Conservation (phyloP, 2,797 vertebrate genomes). For the Centroberyx gerrardi region DNA sequence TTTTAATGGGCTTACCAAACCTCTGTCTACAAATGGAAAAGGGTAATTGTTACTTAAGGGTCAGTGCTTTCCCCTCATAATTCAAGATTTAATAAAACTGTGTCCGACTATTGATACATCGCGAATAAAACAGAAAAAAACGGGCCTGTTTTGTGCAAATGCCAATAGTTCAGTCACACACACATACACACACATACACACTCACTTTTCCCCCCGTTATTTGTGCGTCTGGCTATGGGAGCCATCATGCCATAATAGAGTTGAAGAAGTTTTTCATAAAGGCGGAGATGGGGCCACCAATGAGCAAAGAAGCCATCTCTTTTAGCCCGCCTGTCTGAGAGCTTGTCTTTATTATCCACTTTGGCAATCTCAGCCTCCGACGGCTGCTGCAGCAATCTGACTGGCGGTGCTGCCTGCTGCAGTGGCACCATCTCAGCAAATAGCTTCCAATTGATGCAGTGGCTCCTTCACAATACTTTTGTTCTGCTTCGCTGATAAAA, state of each 20-base stretch:
- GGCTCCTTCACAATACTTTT: conserved; percentile 28
- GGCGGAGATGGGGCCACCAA: conserved; percentile 17
- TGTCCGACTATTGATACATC: conserved; percentile 14
- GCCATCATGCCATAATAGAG: conserved; percentile 35
- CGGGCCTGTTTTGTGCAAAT: not conserved
- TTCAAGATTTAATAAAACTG: too few relatives aligned
- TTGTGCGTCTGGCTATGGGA: conserved; percentile 18
- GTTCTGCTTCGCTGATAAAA: conserved; percentile 41
- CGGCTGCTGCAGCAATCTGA: conserved; percentile 30
- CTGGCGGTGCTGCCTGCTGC: conserved; percentile 38
- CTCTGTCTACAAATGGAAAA: not conserved
- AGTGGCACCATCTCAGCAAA: conserved; percentile 20
- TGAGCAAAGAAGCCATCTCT: conserved; percentile 33
- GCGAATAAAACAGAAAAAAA: conserved; percentile 3
- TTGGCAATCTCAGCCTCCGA: conserved; percentile 37
- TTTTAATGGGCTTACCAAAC: not conserved
- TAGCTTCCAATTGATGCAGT: conserved; percentile 36
- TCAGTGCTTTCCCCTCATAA: not conserved
- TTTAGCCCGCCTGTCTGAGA: conserved; percentile 43
- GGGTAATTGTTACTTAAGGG: not conserved
- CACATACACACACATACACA: conserved; percentile 5
- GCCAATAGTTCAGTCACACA: conserved; percentile 1
- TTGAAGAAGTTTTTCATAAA: conserved; percentile 46
- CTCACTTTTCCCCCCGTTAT: conserved; percentile 6
- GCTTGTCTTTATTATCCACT: conserved; percentile 58